Percentiles rank a stretch among this genome's conserved stretches.
phyloP scores from a whole-genome alignment of 2,797 vertebrate genomes.

The Telmatherina bonti region DNA sequence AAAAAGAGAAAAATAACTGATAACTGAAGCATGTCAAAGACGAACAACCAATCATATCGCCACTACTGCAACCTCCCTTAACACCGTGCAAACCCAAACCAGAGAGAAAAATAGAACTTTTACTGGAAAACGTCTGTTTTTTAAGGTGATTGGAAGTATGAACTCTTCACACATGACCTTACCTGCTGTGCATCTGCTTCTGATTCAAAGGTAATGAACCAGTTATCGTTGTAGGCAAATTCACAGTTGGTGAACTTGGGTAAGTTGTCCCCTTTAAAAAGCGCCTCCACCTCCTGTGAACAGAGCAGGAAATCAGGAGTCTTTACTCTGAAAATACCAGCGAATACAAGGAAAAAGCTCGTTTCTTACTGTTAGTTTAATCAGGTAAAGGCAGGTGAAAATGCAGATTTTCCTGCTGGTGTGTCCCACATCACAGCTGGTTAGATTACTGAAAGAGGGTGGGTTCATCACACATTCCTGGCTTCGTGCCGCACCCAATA shows the following conservation, averaged over 20 bases:
- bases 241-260: slow-evolving; percentile 99
- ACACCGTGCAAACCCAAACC: no score
- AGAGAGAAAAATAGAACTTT: no score
- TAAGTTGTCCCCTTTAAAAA: slow-evolving; percentile 96
- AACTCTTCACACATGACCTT: background rate
- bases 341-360: background rate
- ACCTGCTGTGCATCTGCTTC: slow-evolving; percentile 99
- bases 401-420: background rate
- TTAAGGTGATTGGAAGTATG: background rate
- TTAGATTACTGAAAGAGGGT: background rate
- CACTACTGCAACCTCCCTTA: no score
- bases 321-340: no score
- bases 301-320: background rate
- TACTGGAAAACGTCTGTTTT: background rate
- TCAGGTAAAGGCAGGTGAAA: background rate
- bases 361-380: background rate
- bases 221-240: slow-evolving; percentile 99
- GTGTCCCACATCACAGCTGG: background rate
- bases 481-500: background rate
- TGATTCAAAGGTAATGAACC: slow-evolving; percentile 99
- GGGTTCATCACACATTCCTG: background rate
- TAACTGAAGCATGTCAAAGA: background rate
- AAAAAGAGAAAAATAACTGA: background rate
- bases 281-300: slow-evolving; percentile 94
- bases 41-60: no score